Percentiles rank a stretch among this genome's conserved stretches.
These are phyloP conservation scores for Papilio demoleus DNA, from an alignment of 2,888 invertebrate genomes.

Conservation along the genomic window DNA sequence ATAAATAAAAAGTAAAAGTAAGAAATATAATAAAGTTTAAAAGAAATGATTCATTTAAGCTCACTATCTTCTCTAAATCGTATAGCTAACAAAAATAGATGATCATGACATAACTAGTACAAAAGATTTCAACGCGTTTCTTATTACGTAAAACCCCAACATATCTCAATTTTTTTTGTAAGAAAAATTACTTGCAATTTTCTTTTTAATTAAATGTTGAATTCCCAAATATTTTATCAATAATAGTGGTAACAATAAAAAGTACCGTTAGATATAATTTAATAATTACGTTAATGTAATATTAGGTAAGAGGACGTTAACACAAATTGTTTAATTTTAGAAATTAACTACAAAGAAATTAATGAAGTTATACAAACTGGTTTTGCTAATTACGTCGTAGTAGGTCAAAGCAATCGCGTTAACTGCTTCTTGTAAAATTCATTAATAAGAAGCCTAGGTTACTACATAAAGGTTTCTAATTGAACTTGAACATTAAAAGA, in stretches of 20 bases:
- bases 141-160: background rate
- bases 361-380: constrained; percentile 40
- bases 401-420: constrained; percentile 40
- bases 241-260: background rate
- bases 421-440: constrained; percentile 31
- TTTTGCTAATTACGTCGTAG: constrained; percentile 43
- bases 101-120: constrained; percentile 48
- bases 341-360: constrained; percentile 34
- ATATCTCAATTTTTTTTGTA: too few relatives aligned
- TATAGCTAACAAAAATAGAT: too few relatives aligned
- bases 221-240: background rate
- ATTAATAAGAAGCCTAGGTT: constrained; percentile 25
- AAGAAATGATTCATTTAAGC: too few relatives aligned
- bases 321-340: constrained; percentile 19
- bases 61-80: too few relatives aligned
- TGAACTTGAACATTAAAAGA: constrained; percentile 14
- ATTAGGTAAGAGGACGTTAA: constrained; percentile 34
- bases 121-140: constrained; percentile 78
- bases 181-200: too few relatives aligned
- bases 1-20: too few relatives aligned
- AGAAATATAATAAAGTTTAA: too few relatives aligned
- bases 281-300: constrained; percentile 37
- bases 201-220: background rate
- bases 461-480: constrained; percentile 10
- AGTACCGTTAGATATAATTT: constrained; percentile 23